These are phyloP conservation scores for Zaprionus lineosus DNA, from an alignment of 2,888 invertebrate genomes.

Conservation along the genomic window DNA sequence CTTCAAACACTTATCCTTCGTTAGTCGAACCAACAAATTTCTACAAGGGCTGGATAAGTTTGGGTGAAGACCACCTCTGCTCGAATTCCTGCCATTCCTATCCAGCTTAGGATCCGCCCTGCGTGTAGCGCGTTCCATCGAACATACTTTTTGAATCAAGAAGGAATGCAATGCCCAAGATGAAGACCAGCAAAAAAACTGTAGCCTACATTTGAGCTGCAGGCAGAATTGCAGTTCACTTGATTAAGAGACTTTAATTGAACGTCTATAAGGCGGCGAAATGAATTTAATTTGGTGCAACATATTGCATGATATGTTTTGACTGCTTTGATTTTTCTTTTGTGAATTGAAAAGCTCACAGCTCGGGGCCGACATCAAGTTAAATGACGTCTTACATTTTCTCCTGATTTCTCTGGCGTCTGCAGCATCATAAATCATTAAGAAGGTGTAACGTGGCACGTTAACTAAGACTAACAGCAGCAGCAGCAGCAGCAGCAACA, in stretches of 20 bases:
- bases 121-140: too few relatives aligned
- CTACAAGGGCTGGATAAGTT: too few relatives aligned
- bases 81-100: too few relatives aligned
- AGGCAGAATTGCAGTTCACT: neutral
- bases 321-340: constrained; percentile 20
- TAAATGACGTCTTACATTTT: constrained; percentile 47
- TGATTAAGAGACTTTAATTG: too few relatives aligned
- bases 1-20: too few relatives aligned
- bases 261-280: constrained; percentile 1
- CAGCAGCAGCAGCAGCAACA: constrained; percentile 7
- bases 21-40: too few relatives aligned
- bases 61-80: too few relatives aligned
- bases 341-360: too few relatives aligned
- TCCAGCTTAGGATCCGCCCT: too few relatives aligned
- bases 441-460: constrained; percentile 30
- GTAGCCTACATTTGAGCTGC: constrained; percentile 39
- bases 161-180: too few relatives aligned
- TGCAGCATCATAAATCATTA: constrained; percentile 43
- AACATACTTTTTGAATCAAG: too few relatives aligned
- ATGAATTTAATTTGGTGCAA: constrained; percentile 41
- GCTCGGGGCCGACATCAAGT: constrained; percentile 39
- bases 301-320: constrained; percentile 35
- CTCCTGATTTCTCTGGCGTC: constrained; percentile 39
- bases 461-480: constrained; percentile 11
- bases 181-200: too few relatives aligned